These are phyloP conservation scores for Dryadula phaetusa DNA, from an alignment of 2,888 invertebrate genomes.

Conservation along the genomic window DNA sequence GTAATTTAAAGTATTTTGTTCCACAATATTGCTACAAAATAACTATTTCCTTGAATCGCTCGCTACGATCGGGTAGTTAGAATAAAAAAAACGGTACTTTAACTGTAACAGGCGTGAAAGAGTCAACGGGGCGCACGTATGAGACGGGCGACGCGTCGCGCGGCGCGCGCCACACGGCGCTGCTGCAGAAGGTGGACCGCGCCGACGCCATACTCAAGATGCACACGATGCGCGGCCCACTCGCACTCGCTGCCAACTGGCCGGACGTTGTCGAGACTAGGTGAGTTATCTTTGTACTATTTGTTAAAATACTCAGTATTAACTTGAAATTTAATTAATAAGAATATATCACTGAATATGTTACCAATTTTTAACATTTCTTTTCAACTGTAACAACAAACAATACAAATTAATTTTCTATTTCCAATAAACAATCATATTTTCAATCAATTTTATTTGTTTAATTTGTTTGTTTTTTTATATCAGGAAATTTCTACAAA, in stretches of 20 bases:
- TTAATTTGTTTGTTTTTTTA: neutral
- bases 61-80: no score
- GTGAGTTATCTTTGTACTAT: constrained; percentile 50
- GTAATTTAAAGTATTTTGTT: no score
- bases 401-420: no score
- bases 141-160: constrained; percentile 85
- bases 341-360: no score
- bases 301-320: no score
- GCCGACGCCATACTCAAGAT: constrained; percentile 88
- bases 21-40: no score
- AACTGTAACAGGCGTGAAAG: constrained; percentile 57
- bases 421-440: no score
- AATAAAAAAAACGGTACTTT: no score
- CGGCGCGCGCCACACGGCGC: constrained; percentile 84
- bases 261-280: constrained; percentile 86
- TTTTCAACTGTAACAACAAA: no score
- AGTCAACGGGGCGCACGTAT: constrained; percentile 61
- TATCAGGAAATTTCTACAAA: constrained; percentile 86
- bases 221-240: constrained; percentile 84
- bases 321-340: no score
- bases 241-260: constrained; percentile 86
- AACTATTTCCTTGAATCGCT: no score
- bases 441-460: neutral
- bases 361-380: no score
- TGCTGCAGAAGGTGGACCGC: constrained; percentile 87